A percentile compares a stretch with the other conserved stretches of the same genome.
Conservation (phyloP, 2,797 vertebrate species). For the Halcyon leucocephala region DNA sequence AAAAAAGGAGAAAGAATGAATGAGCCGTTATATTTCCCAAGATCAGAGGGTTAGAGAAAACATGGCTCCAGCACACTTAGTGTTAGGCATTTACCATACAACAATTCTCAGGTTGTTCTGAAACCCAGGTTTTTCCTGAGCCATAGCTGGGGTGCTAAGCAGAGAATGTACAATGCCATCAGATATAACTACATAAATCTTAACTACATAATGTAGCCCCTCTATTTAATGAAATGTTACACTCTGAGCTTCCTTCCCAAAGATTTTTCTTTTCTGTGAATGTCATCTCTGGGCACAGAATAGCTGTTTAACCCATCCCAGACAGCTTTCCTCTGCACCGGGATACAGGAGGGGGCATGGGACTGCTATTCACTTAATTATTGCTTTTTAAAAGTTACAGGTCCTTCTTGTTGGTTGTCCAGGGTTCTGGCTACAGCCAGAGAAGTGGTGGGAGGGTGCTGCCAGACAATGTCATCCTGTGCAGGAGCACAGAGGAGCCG, state of each 20-base stretch:
- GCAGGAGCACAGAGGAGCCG: fast-evolving
- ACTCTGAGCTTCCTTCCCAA: not conserved
- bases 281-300: not conserved
- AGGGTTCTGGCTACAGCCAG: not conserved
- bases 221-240: not conserved
- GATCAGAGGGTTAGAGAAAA: conserved; percentile 1
- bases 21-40: conserved; percentile 17
- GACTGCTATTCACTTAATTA: not conserved
- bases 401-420: fast-evolving
- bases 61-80: not conserved
- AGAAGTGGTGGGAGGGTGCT: not conserved
- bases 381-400: not conserved
- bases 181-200: not conserved
- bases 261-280: not conserved
- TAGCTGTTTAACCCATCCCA: not conserved
- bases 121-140: conserved; percentile 12
- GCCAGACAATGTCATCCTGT: not conserved
- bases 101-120: not conserved
- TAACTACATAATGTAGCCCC: not conserved
- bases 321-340: not conserved
- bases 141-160: not conserved
- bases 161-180: not conserved
- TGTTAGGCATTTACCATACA: not conserved
- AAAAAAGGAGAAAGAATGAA: conserved; percentile 30
- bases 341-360: not conserved